Evolutionary conservation across 2,113 vertebrate genomes (phyloP).

Genomic region (Herpailurus yagouaroundi): DNA sequence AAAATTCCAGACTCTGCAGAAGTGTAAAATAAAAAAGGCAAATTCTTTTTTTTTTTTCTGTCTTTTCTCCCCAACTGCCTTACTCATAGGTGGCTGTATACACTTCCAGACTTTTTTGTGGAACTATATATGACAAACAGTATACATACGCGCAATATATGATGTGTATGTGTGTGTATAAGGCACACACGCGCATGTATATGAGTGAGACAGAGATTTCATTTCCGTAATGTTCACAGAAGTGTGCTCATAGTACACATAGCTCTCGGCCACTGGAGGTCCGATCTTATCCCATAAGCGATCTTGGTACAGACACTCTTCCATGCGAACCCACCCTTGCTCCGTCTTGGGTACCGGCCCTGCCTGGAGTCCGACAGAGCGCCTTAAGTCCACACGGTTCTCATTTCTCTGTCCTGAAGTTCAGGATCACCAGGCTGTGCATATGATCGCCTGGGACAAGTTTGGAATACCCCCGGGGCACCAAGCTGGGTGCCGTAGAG

Average conservation of each 20-base stretch:
- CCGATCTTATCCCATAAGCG: neutral
- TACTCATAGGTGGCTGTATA: neutral
- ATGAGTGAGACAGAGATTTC: neutral
- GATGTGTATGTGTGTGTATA: too few relatives aligned
- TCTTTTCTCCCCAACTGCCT: neutral
- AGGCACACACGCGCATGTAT: neutral
- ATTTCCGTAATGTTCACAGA: neutral
- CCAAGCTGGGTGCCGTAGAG: accelerated
- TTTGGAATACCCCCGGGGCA: accelerated
- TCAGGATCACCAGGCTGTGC: neutral
- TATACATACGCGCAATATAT: neutral
- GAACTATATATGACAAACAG: neutral
- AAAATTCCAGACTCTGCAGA: too few relatives aligned
- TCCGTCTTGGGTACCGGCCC: neutral
- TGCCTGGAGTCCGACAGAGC: too few relatives aligned
- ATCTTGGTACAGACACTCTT: neutral
- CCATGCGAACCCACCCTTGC: accelerated
- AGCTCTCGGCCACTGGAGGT: neutral
- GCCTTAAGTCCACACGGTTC: too few relatives aligned
- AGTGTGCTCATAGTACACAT: neutral
- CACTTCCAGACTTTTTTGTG: neutral
- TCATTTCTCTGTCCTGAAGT: neutral
- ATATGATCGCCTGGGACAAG: accelerated
- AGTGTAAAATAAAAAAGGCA: neutral
- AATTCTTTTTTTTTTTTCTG: neutral